phyloP scores from a whole-genome alignment of 2,797 vertebrate genomes.

The Mus minutoides region DNA sequence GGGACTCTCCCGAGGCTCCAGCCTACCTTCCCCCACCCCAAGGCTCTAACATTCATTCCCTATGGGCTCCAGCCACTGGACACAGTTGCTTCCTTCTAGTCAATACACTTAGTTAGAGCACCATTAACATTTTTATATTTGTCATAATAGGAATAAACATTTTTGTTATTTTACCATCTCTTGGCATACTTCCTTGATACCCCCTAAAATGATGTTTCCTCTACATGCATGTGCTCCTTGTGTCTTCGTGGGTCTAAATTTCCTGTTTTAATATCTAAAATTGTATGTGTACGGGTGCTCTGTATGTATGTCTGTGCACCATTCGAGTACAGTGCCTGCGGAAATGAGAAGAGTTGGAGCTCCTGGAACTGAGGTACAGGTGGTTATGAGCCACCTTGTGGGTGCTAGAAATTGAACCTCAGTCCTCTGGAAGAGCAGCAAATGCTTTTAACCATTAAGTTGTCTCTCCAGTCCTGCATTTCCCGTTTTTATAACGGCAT shows the following conservation, averaged over 20 bases:
- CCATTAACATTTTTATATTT: background rate
- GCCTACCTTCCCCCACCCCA: background rate
- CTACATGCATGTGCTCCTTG: background rate
- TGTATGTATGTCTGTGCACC: background rate
- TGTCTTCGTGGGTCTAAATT: background rate
- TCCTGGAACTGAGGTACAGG: background rate
- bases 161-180: slow-evolving; percentile 50
- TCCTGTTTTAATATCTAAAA: background rate
- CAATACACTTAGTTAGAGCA: background rate
- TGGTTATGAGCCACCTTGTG: background rate
- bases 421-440: background rate
- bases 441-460: background rate
- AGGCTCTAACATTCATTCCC: background rate
- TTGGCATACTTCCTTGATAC: background rate
- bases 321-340: background rate
- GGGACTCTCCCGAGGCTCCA: background rate
- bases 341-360: background rate
- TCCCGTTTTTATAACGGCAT: background rate
- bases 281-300: background rate
- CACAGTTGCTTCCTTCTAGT: background rate
- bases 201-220: background rate
- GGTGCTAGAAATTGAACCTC: background rate
- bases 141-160: background rate
- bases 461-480: no score
- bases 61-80: background rate